Conservation (phyloP, 2,888 invertebrate species). For the Cynaeus angustus region DNA sequence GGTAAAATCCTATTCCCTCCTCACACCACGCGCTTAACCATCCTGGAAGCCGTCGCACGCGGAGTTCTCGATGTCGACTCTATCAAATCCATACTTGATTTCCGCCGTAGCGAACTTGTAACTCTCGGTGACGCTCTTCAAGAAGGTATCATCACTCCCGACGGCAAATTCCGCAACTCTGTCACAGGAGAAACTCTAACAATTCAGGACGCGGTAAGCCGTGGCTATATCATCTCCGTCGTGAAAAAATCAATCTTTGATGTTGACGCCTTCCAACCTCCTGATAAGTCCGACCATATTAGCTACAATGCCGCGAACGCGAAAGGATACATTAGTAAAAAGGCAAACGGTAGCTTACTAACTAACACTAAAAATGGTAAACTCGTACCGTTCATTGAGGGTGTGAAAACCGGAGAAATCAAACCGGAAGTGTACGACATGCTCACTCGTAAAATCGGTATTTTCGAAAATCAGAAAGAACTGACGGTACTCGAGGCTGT, state of each 20-base stretch:
- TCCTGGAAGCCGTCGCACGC: conserved; percentile 89
- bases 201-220: conserved; percentile 90
- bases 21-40: conserved; percentile 82
- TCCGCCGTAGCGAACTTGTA: conserved; percentile 84
- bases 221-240: conserved; percentile 91
- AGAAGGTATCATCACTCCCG: conserved; percentile 84
- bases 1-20: conserved; percentile 88
- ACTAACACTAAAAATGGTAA: conserved; percentile 84
- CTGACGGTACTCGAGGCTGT: conserved; percentile 91
- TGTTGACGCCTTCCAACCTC: conserved; percentile 92
- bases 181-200: conserved; percentile 82
- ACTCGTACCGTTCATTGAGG: conserved; percentile 85
- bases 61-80: conserved; percentile 91
- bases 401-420: conserved; percentile 84
- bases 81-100: conserved; percentile 89
- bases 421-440: conserved; percentile 91
- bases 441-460: conserved; percentile 87
- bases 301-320: conserved; percentile 88
- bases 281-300: conserved; percentile 85
- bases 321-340: conserved; percentile 84
- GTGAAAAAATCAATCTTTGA: conserved; percentile 92
- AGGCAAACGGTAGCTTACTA: conserved; percentile 81
- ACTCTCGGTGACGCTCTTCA: conserved; percentile 90
- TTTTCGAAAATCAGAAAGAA: conserved; percentile 84
- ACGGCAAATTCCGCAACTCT: conserved; percentile 84